Conservation (phyloP, 2,888 invertebrate genomes). For the Ethmia dodecea region DNA sequence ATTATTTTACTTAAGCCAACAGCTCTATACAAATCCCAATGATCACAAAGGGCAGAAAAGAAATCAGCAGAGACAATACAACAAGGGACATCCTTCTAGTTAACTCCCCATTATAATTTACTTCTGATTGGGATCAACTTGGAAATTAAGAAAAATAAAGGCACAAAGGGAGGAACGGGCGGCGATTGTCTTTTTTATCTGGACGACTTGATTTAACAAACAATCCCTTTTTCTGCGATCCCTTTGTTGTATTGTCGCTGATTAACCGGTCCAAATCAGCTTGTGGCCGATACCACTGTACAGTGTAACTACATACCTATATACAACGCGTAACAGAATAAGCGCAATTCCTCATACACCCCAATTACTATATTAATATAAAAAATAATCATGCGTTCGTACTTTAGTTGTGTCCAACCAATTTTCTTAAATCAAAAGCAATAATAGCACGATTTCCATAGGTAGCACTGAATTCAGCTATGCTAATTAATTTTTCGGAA, state of each 20-base stretch:
- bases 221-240: conserved; percentile 45
- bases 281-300: not conserved
- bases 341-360: too few species aligned
- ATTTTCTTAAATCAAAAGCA: too few species aligned
- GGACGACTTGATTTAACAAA: conserved; percentile 59
- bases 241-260: conserved; percentile 61
- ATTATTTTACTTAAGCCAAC: too few species aligned
- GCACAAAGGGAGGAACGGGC: conserved; percentile 36
- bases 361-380: too few species aligned
- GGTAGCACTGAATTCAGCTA: too few species aligned
- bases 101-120: conserved; percentile 75
- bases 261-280: conserved; percentile 19
- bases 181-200: conserved; percentile 68
- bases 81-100: conserved; percentile 55
- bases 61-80: conserved; percentile 41
- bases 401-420: too few species aligned
- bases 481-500: too few species aligned
- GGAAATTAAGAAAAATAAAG: conserved; percentile 64
- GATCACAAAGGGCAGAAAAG: conserved; percentile 41
- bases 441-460: too few species aligned
- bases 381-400: too few species aligned
- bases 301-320: too few species aligned
- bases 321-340: too few species aligned
- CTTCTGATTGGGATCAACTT: conserved; percentile 73
- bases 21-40: conserved; percentile 52